Evolutionary conservation across 2,888 invertebrate genomes (phyloP), one percentile per base, ranked within the genome.

Genomic region (Vandiemenella viatica): DNA sequence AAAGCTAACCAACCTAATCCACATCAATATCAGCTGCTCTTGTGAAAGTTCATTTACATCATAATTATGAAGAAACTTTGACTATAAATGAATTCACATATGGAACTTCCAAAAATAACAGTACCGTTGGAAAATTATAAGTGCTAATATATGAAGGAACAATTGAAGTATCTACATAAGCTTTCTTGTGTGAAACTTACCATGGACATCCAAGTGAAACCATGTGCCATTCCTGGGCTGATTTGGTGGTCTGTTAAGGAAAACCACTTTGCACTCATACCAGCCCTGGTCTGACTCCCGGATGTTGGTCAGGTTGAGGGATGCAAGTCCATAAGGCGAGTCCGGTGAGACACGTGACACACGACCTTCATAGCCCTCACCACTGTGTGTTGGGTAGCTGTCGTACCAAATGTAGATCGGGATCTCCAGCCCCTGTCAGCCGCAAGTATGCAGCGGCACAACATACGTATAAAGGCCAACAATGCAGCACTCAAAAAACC

Each of bases 371-470:
- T 91, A 92, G 47, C 89, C 91, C 67, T 88, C 86, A 62, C 88
- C 93, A 69, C 90, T 88, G 77, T 93, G 95, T 57, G 93, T 89
- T 60, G 91, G 91, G 73, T 95, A 95, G 67, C 90, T 89, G 74
- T 92, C 91, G 78, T 92, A 95, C 88, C 92, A 92, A 72, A 93
- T 91, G 77, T 92, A 93, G 70, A 95, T 91, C 61, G 93, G 92
- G 71, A 90, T 85, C 74, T 91, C 90, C 75, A 90, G 83, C 67
- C 90, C 91, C 90, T 91, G 76, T 68, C 67, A 66, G 32, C 32
- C 32, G n/a, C 13, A n/a, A 32, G 10, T n/a, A 32, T n/a, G 13
- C 13, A 32, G 32, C 32, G n/a, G 32, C 32, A 32, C 13, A 32
- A 32, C 32, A 32, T 32, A 32, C 32, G n/a, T 32, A 32, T 32